Percentiles rank a stretch among this genome's conserved stretches.
These are phyloP conservation scores for Micrasema longulum DNA, from an alignment of 1,140 invertebrate genomes.

Conservation along the genomic window DNA sequence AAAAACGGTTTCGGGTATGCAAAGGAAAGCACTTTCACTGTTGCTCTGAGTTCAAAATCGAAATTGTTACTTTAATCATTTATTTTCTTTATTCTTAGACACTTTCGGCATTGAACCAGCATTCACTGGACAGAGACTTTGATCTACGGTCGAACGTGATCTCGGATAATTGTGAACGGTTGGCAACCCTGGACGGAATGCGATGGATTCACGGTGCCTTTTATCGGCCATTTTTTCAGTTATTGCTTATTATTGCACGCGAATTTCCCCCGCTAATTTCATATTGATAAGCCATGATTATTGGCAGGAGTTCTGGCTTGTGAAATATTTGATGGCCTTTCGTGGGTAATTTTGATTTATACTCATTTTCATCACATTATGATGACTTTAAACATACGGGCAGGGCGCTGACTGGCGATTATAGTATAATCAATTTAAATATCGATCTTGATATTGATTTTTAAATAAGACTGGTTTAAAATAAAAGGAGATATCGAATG, in stretches of 20 bases:
- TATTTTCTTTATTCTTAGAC: no score
- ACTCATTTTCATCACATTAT: constrained; percentile 15
- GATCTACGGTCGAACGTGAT: no score
- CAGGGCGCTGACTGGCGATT: no score
- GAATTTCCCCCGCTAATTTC: constrained; percentile 50
- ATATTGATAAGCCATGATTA: constrained; percentile 51
- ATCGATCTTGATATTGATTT: background rate
- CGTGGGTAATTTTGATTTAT: constrained; percentile 23
- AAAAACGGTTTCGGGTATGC: no score
- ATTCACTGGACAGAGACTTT: no score
- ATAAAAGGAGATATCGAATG: no score
- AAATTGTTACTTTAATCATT: no score
- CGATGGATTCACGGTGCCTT: constrained; percentile 35
- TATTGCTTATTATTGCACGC: constrained; percentile 47
- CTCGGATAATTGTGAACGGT: no score
- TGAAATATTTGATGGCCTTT: constrained; percentile 5
- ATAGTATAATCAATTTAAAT: no score
- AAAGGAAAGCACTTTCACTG: no score
- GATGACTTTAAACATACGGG: constrained; percentile 1
- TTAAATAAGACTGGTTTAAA: background rate
- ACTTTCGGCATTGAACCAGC: no score
- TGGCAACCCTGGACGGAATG: background rate
- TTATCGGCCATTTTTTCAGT: constrained; percentile 33
- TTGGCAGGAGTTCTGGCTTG: constrained; percentile 27
- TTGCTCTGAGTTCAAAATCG: no score